phyloP scores from a whole-genome alignment of 2,888 invertebrate species.

The Pachymerium ferrugineum region DNA sequence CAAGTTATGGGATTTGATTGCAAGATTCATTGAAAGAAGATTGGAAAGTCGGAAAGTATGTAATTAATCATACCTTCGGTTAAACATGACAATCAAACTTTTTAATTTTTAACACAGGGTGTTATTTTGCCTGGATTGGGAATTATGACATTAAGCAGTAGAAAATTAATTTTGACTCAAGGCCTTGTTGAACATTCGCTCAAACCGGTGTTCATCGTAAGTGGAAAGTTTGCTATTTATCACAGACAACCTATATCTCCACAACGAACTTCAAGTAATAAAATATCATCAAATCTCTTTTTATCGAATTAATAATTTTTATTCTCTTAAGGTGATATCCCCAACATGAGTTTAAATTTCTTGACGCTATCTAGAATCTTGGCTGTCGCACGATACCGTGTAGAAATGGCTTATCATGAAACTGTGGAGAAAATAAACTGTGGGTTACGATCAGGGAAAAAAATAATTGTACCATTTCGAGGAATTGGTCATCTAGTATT shows the following conservation, averaged over 20 bases:
- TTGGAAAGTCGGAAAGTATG: not conserved
- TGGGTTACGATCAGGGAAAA: not conserved
- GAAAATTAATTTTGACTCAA: not conserved
- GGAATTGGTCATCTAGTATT: not conserved
- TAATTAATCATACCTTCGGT: too few species aligned
- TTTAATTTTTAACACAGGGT: not conserved
- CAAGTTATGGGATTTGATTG: not conserved
- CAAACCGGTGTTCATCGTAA: not conserved
- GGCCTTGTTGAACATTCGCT: not conserved
- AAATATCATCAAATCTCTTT: not conserved
- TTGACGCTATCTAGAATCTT: not conserved
- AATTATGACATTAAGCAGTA: not conserved
- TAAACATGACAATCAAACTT: too few species aligned
- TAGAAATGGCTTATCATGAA: constrained; percentile 10
- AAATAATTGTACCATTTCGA: not conserved
- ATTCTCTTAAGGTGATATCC: not conserved
- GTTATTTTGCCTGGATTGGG: constrained; percentile 10
- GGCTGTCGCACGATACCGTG: constrained; percentile 18
- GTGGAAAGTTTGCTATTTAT: not conserved
- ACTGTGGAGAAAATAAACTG: not conserved
- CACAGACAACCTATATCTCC: not conserved
- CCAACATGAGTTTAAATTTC: not conserved
- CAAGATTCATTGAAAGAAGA: not conserved
- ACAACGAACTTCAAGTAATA: not conserved
- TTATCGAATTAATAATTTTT: not conserved